Base-by-base conservation (phyloP, 2,797 vertebrate species). In the Microctenopoma stevenorrisi region DNA sequence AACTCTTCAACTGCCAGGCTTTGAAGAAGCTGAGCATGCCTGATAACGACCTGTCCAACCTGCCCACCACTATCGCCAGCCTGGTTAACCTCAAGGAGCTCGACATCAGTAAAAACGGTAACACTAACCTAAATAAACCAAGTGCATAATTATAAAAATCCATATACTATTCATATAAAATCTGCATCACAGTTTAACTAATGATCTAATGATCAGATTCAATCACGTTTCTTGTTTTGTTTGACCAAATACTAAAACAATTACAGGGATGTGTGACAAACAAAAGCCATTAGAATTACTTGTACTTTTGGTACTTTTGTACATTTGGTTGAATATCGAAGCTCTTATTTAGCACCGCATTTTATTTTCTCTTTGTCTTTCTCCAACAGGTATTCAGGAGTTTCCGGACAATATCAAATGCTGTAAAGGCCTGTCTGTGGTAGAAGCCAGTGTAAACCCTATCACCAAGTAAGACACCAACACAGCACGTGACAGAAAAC, bases 91-190 rank as follows among this genome's bases (percentile, higher is more conserved):
- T 99, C 84, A 97, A 95, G 79, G 98, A 99, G 93, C 94, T 99
- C 64, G 98, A 99, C 94, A 99, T 99, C 93, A 99, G 98, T 94
- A 99, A 99, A 95, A 99, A 99, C 59, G 98, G 98, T 99, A 95
- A 68, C 3, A 50, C 8, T 33, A 33, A 33, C 30, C 7, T 33
- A 6, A 33, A 33, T 33, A 7, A 7, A 33, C 30, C 30, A 33
- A 33, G 30, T 33, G 5, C 30, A 5, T 33, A 33, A 7, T 33
- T 33, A 33, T 7, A 6, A 1, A 33, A 33, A 6, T 33, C 6
- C 1, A 33, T 33, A 33, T 33, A 7, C 30, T 33, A 33, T 33
- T 33, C 30, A 33, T 33, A 6, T 33, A 33, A 33, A 33, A 33
- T 33, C 7, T 30, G 4, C 4, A 30, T 30, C 5, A 30, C 28